phyloP scores from a whole-genome alignment of 2,113 vertebrate species.

The Anolis carolinensis region DNA sequence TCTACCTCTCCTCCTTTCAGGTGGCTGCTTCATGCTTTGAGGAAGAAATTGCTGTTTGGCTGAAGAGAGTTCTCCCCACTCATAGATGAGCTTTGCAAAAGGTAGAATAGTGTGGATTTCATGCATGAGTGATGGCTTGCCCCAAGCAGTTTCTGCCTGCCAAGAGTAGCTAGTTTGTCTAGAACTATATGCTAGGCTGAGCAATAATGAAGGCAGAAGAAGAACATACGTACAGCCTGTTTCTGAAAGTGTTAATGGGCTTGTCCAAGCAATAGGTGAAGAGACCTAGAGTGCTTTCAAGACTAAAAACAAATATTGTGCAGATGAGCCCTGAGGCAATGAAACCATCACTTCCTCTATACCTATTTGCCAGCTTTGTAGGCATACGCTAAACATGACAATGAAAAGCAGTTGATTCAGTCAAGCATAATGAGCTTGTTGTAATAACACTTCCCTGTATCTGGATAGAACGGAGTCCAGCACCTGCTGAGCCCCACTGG shows the following conservation, averaged over 20 bases:
- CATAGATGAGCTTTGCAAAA: background rate
- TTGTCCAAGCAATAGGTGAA: background rate
- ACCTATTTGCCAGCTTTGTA: background rate
- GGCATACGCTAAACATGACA: background rate
- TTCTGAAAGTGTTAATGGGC: background rate
- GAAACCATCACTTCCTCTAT: background rate
- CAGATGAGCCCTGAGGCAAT: background rate
- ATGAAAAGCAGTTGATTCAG: background rate
- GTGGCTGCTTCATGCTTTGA: background rate
- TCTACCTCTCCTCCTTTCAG: background rate
- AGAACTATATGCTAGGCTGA: background rate
- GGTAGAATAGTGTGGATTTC: background rate
- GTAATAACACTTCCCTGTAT: background rate
- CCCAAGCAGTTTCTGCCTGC: background rate
- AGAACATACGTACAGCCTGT: background rate
- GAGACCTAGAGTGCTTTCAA: background rate
- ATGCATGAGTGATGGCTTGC: background rate
- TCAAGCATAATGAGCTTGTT: background rate
- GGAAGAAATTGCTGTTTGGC: background rate
- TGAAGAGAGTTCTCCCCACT: background rate
- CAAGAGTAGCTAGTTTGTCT: background rate
- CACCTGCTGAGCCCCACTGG: background rate
- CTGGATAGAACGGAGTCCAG: background rate
- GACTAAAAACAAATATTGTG: background rate
- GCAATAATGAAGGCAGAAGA: background rate